phyloP scores from a whole-genome alignment of 2,113 vertebrate species.

The Myanophis thanlyinensis region DNA sequence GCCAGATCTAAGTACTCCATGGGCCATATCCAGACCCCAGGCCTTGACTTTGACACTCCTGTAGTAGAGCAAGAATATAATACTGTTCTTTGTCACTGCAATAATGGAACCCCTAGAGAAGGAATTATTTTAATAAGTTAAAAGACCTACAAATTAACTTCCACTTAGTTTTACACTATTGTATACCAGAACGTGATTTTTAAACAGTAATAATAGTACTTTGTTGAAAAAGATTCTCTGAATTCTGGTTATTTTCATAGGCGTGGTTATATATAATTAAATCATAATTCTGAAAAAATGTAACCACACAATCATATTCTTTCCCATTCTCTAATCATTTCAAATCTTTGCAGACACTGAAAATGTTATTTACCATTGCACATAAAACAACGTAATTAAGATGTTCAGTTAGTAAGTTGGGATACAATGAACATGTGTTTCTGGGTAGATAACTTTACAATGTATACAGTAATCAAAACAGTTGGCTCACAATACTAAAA shows the following conservation, averaged over 20 bases:
- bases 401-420: background rate
- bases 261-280: background rate
- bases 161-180: background rate
- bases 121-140: background rate
- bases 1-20: no score
- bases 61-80: background rate
- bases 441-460: background rate
- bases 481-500: conserved; percentile 13
- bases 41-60: background rate
- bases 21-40: no score
- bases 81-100: background rate
- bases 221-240: background rate
- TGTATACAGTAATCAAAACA: background rate
- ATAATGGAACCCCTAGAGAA: background rate
- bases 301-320: conserved; percentile 5
- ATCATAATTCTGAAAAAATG: conserved; percentile 24
- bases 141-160: background rate
- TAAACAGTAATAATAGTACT: background rate
- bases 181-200: background rate
- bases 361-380: conserved; percentile 25
- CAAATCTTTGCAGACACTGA: conserved; percentile 27
- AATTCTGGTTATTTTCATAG: background rate
- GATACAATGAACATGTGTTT: conserved; percentile 16
- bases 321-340: background rate
- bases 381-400: conserved; percentile 5